phyloP scores from a whole-genome alignment of 2,113 vertebrate genomes.

The Cyanoderma ruficeps region DNA sequence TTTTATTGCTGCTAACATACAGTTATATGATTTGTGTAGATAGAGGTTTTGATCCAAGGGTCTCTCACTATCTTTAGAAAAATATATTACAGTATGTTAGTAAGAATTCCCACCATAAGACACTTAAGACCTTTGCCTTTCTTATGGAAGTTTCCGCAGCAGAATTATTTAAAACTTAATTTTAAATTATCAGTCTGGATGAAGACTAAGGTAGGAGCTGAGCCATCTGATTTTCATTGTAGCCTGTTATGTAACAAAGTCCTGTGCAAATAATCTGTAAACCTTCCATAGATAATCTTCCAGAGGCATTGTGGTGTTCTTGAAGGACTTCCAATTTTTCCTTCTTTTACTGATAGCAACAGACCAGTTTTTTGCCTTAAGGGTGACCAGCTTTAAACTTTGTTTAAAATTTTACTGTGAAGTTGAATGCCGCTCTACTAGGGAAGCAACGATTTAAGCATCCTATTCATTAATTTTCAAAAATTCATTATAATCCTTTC shows the following conservation, averaged over 20 bases:
- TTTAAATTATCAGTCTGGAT: neutral
- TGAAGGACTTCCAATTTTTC: neutral
- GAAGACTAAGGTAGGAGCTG: neutral
- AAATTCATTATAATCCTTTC: neutral
- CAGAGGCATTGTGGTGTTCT: neutral
- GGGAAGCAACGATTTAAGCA: neutral
- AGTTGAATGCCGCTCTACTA: neutral
- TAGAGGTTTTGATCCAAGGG: neutral
- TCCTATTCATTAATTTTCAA: neutral
- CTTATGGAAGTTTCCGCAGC: neutral
- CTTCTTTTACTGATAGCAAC: neutral
- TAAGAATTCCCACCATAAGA: slow-evolving; percentile 17
- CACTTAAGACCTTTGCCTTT: neutral
- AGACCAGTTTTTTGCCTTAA: neutral
- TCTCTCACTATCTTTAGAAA: neutral
- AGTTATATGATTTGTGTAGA: rapidly evolving
- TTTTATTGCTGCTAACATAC: neutral
- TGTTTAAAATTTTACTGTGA: neutral
- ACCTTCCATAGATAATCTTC: neutral
- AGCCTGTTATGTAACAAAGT: neutral
- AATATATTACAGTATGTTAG: neutral
- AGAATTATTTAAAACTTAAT: neutral
- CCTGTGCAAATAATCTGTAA: neutral
- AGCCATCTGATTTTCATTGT: neutral
- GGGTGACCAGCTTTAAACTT: neutral